phyloP scores from a whole-genome alignment of 1,140 invertebrate genomes.

The Grapholita molesta region DNA sequence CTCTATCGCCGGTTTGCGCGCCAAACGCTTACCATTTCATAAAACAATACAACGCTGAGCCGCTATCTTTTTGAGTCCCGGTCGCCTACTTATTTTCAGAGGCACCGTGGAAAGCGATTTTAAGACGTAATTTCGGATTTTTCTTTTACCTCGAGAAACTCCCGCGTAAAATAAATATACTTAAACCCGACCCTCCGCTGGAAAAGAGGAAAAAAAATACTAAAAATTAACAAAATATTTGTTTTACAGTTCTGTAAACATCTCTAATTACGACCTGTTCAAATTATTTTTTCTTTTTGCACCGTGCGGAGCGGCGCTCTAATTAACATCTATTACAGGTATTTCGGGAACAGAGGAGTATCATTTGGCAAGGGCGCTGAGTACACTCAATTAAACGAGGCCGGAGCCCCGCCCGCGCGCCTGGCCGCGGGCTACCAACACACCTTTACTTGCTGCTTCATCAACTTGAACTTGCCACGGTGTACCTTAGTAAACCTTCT shows the following conservation, averaged over 20 bases:
- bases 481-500: too few species aligned
- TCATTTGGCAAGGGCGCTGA: conserved; percentile 66
- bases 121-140: conserved; percentile 65
- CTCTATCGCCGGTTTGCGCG: not conserved
- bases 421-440: conserved; percentile 18
- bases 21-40: not conserved
- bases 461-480: conserved; percentile 1
- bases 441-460: conserved; percentile 21
- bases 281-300: conserved; percentile 74
- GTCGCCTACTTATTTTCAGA: not conserved
- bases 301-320: conserved; percentile 56
- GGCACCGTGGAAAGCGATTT: conserved; percentile 24
- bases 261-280: conserved; percentile 75
- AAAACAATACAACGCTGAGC: not conserved
- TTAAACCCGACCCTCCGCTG: conserved; percentile 63
- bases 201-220: conserved; percentile 63
- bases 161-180: conserved; percentile 68
- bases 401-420: conserved; percentile 36
- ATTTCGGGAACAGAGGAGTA: conserved; percentile 68
- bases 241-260: conserved; percentile 74
- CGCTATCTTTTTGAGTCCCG: conserved; percentile 11
- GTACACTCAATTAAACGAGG: conserved; percentile 71
- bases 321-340: conserved; percentile 76
- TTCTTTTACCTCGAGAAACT: conserved; percentile 54
- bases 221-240: conserved; percentile 77